Base-by-base conservation (phyloP, 2,888 invertebrate species). In the Netelia fuscicornis region DNA sequence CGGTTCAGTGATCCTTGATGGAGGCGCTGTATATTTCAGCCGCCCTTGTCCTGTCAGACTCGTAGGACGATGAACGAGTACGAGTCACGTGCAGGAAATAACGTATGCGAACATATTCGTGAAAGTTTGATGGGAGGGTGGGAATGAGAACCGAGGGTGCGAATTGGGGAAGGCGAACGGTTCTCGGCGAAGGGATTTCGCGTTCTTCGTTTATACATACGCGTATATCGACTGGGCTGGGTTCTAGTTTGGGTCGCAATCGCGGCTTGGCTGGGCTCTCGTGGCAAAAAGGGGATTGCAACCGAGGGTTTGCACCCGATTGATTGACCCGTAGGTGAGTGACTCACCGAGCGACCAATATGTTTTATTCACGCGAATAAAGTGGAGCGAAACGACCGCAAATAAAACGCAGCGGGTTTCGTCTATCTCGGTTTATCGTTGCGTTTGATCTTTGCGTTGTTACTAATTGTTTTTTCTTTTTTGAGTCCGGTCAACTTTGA, bases 31-130 rank as follows among this genome's bases (percentile, higher is more conserved):
- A 78, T 74, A 78, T 78, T 20, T 25, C 68, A 62, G 81, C 80
- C 84, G 17, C 17, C 17, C 81, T 77, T 70, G 81, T 67, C 9
- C 62, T 70, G 81, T 84, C 84, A 78, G 72, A 25, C 70, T 71
- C n/a, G 62, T 42, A n/a, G 65, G 72, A 72, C 71, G 83, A 82
- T 23, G 83, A 72, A 81, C 74, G 72, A 81, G 68, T 67, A 64
- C 56, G 42, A 84, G 81, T 64, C 84, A 84, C 84, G 84, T 85
- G 62, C 30, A 30, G 10, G n/a, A 78, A 65, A 30, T 30, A 30
- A 30, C 30, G 81, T 77, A 65, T 62, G 60, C 17, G 17, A 10
- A 70, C 75, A 25, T 48, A 60, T 68, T 77, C 77, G 84, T 78
- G 70, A 56, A 58, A 81, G 37, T 78, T 81, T 81, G 78, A 79